Evolutionary conservation across 2,888 invertebrate species (phyloP).

Genomic region (Lathronympha strigana): DNA sequence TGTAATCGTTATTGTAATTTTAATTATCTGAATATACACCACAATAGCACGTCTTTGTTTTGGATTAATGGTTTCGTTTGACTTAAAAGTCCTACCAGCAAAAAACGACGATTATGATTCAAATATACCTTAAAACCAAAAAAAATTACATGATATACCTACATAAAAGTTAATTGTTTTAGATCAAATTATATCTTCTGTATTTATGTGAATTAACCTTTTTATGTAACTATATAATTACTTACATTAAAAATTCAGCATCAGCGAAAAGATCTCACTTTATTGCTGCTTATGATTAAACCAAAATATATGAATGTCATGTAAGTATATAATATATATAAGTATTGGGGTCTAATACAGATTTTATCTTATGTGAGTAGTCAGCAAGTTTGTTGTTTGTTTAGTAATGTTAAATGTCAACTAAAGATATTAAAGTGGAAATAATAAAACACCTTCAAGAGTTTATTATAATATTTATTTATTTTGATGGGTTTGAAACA

Average conservation of each 20-base stretch:
- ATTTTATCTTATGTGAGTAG: no score
- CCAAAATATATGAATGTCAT: no score
- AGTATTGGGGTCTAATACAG: no score
- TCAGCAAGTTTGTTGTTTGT: no score
- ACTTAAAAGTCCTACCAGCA: constrained; percentile 11
- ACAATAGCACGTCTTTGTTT: constrained; percentile 30
- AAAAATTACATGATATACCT: constrained; percentile 3
- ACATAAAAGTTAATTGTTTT: constrained; percentile 5
- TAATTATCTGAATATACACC: constrained; percentile 13
- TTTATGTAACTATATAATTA: not conserved
- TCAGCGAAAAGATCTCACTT: not conserved
- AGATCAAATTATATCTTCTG: not conserved
- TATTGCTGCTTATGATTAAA: not conserved
- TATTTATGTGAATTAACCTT: not conserved
- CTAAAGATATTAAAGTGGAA: no score
- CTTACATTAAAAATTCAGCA: not conserved
- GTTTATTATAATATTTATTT: no score
- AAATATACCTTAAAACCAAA: constrained; percentile 16
- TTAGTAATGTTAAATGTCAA: no score
- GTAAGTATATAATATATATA: no score
- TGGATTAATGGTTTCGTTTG: constrained; percentile 13
- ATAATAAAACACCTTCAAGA: no score
- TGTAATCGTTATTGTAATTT: constrained; percentile 15
- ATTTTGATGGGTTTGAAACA: no score
- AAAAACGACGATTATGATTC: constrained; percentile 16